Evolutionary conservation across 2,888 invertebrate species (phyloP).

Genomic region (Formica aserva): DNA sequence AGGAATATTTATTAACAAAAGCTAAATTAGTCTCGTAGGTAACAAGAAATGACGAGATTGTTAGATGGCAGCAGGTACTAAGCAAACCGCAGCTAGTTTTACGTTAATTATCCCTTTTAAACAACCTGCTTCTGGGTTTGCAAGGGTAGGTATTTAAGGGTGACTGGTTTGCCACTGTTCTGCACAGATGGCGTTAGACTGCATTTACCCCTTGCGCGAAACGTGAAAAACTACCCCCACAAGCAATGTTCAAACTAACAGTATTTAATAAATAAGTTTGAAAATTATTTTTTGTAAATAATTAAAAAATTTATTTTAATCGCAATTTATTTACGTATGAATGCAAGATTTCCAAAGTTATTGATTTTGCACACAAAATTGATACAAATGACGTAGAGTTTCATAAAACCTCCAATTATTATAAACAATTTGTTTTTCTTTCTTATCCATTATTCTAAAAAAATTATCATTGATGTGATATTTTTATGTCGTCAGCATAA

Average conservation of each 20-base stretch:
- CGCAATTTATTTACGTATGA: not conserved
- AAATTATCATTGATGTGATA: not conserved
- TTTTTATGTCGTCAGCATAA: not conserved
- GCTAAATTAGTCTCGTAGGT: slow-evolving; percentile 35
- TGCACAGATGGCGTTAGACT: slow-evolving; percentile 65
- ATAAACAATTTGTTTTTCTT: not conserved
- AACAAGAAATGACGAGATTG: slow-evolving; percentile 13
- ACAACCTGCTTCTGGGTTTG: slow-evolving; percentile 59
- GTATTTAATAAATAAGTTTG: not conserved
- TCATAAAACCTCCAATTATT: not conserved
- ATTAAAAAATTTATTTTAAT: not conserved
- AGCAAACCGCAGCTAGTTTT: slow-evolving; percentile 49
- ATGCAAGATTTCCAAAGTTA: not conserved
- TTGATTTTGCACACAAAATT: not conserved
- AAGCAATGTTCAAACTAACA: slow-evolving; percentile 9
- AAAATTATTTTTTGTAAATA: not conserved
- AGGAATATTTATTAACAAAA: slow-evolving; percentile 34
- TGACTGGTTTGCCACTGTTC: slow-evolving; percentile 50
- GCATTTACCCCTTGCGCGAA: slow-evolving; percentile 39
- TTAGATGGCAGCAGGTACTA: slow-evolving; percentile 68
- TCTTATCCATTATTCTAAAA: not conserved
- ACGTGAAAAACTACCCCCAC: slow-evolving; percentile 16
- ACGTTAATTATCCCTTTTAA: slow-evolving; percentile 67
- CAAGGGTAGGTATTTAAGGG: slow-evolving; percentile 64
- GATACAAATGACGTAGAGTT: not conserved